Percentiles rank a stretch among this genome's conserved stretches.
phyloP scores from a whole-genome alignment of 2,797 vertebrate species.

The Trematomus bernacchii region DNA sequence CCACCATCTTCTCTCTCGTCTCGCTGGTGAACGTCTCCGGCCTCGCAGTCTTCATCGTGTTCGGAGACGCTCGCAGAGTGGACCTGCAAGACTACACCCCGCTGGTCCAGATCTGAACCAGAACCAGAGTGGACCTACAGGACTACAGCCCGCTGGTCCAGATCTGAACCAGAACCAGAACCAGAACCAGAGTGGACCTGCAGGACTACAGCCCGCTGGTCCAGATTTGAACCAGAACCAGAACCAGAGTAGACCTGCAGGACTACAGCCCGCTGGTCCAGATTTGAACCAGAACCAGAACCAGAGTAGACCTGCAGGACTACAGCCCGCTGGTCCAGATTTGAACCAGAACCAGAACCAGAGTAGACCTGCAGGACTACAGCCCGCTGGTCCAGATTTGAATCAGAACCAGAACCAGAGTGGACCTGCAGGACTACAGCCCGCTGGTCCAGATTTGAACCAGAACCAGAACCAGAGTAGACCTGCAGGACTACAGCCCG shows the following conservation, averaged over 20 bases:
- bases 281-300: not conserved
- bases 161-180: conserved; percentile 2
- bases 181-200: conserved; percentile 62
- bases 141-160: conserved; percentile 20
- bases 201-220: not conserved
- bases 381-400: conserved; percentile 24
- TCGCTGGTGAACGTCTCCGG: conserved; percentile 71
- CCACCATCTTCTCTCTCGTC: conserved; percentile 72
- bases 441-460: conserved; percentile 24
- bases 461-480: conserved; percentile 48
- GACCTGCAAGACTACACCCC: conserved; percentile 48
- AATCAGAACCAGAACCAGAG: not conserved
- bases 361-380: conserved; percentile 60
- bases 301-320: conserved; percentile 62
- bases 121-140: conserved; percentile 62
- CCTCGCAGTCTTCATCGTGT: conserved; percentile 71
- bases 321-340: conserved; percentile 31
- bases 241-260: conserved; percentile 62
- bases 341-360: not conserved
- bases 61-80: conserved; percentile 74
- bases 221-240: conserved; percentile 16
- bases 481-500: conserved; percentile 36
- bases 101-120: conserved; percentile 25
- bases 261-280: conserved; percentile 18
- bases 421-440: conserved; percentile 59